These are phyloP conservation scores for Styela plicata DNA, from an alignment of 23 tunicate genomes.

Conservation along the genomic window DNA sequence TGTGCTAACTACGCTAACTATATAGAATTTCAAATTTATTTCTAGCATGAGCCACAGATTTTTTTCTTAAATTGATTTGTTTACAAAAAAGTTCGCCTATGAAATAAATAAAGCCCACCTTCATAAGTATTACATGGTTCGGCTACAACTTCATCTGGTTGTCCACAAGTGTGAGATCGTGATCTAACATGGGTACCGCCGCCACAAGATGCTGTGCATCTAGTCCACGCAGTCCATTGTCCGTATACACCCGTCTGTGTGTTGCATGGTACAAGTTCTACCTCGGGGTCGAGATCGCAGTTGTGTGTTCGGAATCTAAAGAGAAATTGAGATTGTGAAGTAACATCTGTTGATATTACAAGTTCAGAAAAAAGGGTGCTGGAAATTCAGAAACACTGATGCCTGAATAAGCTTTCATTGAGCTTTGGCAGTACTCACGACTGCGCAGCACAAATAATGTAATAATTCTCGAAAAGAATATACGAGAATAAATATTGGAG, in stretches of 20 bases:
- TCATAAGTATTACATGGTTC: conserved; percentile 67
- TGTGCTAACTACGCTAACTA: too few relatives aligned
- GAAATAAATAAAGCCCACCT: conserved; percentile 37
- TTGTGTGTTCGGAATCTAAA: conserved; percentile 29
- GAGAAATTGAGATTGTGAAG: background rate
- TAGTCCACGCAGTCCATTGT: conserved; percentile 21
- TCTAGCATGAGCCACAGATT: too few relatives aligned
- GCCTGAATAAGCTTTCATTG: too few relatives aligned
- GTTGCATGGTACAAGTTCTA: conserved; percentile 56
- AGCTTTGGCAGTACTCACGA: too few relatives aligned
- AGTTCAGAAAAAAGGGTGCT: too few relatives aligned
- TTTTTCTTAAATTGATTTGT: too few relatives aligned
- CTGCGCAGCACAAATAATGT: background rate
- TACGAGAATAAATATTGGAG: background rate
- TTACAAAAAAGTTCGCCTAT: too few relatives aligned
- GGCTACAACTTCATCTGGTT: conserved; percentile 36
- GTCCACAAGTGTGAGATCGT: conserved; percentile 70
- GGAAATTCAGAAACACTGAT: too few relatives aligned
- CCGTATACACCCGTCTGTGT: conserved; percentile 46
- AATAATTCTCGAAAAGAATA: background rate
- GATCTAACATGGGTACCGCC: conserved; percentile 28
- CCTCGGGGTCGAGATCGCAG: conserved; percentile 32
- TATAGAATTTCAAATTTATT: too few relatives aligned
- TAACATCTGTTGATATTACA: background rate
- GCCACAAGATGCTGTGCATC: conserved; percentile 27